phyloP scores from a whole-genome alignment of 2,113 vertebrate species.

The Nyctereutes procyonoides region DNA sequence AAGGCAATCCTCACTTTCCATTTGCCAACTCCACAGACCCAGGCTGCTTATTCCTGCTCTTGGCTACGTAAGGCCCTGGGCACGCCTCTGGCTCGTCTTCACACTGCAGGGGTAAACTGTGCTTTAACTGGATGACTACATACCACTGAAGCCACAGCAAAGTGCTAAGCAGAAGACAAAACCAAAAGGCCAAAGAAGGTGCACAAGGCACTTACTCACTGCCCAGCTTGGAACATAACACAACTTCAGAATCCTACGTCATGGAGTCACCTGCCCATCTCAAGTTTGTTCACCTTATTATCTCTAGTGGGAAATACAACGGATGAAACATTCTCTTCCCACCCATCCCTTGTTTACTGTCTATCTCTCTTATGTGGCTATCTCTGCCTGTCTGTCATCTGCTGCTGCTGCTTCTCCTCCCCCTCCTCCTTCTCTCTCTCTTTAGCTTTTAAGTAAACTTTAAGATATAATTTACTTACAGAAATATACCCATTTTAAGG shows the following conservation, averaged over 20 bases:
- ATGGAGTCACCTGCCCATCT: not conserved
- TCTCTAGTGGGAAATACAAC: not conserved
- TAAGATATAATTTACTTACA: not conserved
- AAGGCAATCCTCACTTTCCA: not conserved
- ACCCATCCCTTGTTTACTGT: not conserved
- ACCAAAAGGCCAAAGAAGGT: not conserved
- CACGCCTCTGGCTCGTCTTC: accelerated
- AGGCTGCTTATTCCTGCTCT: not conserved
- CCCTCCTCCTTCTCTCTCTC: not conserved
- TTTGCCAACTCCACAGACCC: not conserved
- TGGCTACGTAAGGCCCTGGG: not conserved
- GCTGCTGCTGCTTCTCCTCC: not conserved
- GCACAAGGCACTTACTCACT: not conserved
- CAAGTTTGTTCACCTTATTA: not conserved
- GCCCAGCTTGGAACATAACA: not conserved
- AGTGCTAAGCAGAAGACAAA: no score
- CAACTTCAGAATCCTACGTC: not conserved
- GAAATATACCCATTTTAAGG: not conserved
- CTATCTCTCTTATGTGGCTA: accelerated
- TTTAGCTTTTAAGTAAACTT: not conserved
- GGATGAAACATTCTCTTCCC: not conserved
- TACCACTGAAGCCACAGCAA: no score
- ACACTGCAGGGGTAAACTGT: not conserved
- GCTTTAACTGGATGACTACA: not conserved
- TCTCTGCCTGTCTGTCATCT: not conserved